Base-by-base conservation (phyloP, 1,140 invertebrate species). In the Paraescarpia echinospica region DNA sequence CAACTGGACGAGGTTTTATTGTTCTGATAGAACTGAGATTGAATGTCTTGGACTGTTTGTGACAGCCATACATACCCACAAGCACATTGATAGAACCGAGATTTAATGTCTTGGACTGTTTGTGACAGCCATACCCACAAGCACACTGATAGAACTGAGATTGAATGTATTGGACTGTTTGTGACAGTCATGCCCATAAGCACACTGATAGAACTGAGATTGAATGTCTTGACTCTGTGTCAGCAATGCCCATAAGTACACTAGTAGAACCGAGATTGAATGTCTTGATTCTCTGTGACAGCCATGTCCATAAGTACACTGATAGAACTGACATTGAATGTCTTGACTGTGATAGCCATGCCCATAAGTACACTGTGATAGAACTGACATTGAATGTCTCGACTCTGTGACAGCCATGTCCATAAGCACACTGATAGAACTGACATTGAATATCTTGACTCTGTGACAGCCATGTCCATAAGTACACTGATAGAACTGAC, bases 371-470 rank as follows among this genome's bases (percentile, higher is more conserved):
- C n/a, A 41, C 41, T 6, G 99, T 41, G 41, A 41, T 41, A 41
- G 41, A 41, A 41, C 41, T 6, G 4, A 41, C 4, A 34, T 14
- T 89, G 34, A 89, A 89, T 89, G 34, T 89, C 34, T 34, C 18
- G 34, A 89, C 89, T 89, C 34, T 89, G n/a, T 35, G 31, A 91
- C 91, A 98, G 98, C 90, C 99, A 99, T 96, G 99, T 99, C 33
- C 99, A 99, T 96, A 99, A 99, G 96, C 99, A 98, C 91, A 99
- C 99, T 8, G 99, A 41, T 41, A 41, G 41, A 41, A 41, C 4
- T 4, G 4, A 41, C 4, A 41, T 12, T 90, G 35, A 77, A 77
- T 77, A 5, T 77, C 59, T 77, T 77, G 14, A 31, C 41, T 0
- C 59, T 77, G 18, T 77, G 59, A 77, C 4, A 77, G 59, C 4